phyloP scores from a whole-genome alignment of 2,888 invertebrate genomes.

The Chironomus tentans region DNA sequence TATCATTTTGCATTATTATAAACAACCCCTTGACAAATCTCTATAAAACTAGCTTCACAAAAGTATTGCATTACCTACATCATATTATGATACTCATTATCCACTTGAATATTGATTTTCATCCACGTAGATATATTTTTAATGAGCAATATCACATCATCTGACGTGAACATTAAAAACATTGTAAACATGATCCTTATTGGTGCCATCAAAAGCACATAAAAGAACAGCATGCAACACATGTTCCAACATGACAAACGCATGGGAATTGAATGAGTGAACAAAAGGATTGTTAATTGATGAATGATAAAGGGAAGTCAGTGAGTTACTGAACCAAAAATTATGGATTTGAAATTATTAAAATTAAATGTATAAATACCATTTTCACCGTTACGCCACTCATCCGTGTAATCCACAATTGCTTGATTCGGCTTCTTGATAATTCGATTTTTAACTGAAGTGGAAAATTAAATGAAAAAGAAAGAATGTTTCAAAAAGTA shows the following conservation, averaged over 20 bases:
- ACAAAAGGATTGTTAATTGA: slow-evolving; percentile 31
- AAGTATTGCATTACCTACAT: slow-evolving; percentile 30
- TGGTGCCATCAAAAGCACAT: background rate
- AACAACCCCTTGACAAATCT: too few species aligned
- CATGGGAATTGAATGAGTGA: background rate
- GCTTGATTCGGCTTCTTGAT: background rate
- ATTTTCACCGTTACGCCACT: slow-evolving; percentile 15
- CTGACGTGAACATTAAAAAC: background rate
- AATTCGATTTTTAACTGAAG: slow-evolving; percentile 15
- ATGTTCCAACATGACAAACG: background rate
- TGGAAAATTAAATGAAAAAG: background rate
- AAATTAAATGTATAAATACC: slow-evolving; percentile 5
- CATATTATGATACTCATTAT: slow-evolving; percentile 34
- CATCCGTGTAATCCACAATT: background rate
- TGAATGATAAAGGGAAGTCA: too few species aligned
- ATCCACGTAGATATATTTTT: background rate
- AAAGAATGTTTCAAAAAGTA: background rate
- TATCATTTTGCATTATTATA: too few species aligned
- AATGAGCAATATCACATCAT: background rate
- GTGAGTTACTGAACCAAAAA: too few species aligned
- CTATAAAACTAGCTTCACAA: too few species aligned
- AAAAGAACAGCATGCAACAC: background rate
- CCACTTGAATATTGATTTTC: background rate
- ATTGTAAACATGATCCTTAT: slow-evolving; percentile 6
- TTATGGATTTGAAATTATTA: too few species aligned